phyloP scores from a whole-genome alignment of 2,113 vertebrate species.

The Mus spicilegus region DNA sequence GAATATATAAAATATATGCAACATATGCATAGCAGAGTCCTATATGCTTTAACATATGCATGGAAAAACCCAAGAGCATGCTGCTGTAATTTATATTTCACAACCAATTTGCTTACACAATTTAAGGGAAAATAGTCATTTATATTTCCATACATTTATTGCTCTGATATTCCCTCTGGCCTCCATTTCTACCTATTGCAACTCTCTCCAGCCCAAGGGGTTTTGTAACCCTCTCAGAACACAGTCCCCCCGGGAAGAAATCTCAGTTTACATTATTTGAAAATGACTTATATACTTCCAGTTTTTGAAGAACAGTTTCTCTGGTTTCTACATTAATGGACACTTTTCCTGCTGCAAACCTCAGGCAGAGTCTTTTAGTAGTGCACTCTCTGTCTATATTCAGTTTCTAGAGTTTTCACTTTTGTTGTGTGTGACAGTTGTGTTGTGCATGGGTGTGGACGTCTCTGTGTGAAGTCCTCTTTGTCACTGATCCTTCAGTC shows the following conservation, averaged over 20 bases:
- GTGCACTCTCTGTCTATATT: not conserved
- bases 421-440: fast-evolving
- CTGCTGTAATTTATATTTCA: fast-evolving
- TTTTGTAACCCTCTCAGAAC: fast-evolving
- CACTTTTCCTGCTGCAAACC: fast-evolving
- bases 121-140: not conserved
- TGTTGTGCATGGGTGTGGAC: fast-evolving
- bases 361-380: fast-evolving
- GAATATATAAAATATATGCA: too few species aligned
- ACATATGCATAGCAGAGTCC: not conserved
- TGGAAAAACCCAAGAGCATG: too few species aligned
- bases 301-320: not conserved
- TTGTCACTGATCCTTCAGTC: fast-evolving
- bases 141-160: fast-evolving
- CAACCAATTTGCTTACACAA: not conserved
- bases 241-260: too few species aligned
- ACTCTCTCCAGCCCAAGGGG: not conserved
- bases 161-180: not conserved
- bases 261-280: not conserved
- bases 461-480: not conserved
- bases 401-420: fast-evolving
- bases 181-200: fast-evolving
- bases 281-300: not conserved
- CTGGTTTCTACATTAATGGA: not conserved
- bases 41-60: not conserved